These are phyloP conservation scores for Zygogramma bicolorata DNA, from an alignment of 2,888 invertebrate genomes.

Conservation along the genomic window DNA sequence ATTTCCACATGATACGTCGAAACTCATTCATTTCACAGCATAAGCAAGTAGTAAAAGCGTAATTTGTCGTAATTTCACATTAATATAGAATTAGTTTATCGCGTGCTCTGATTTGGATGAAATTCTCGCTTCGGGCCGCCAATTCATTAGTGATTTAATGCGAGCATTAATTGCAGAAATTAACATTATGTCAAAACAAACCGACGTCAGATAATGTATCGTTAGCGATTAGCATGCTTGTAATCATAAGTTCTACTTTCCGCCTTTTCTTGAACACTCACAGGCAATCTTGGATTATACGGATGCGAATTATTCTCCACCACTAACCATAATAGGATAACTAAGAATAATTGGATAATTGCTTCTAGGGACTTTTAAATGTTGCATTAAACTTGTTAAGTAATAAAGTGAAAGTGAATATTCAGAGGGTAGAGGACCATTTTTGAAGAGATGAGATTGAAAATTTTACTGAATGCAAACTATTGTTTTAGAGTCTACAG, in stretches of 20 bases:
- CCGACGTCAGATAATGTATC: background rate
- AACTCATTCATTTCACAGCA: background rate
- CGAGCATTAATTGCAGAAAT: background rate
- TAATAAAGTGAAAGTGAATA: too few relatives aligned
- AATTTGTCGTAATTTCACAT: conserved; percentile 1
- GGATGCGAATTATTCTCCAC: background rate
- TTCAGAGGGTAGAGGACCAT: too few relatives aligned
- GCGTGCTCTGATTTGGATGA: background rate
- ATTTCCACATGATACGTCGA: background rate
- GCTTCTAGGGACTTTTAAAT: too few relatives aligned
- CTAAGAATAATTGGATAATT: too few relatives aligned
- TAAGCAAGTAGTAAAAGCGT: background rate
- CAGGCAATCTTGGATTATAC: background rate
- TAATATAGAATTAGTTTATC: background rate
- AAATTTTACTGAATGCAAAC: too few relatives aligned
- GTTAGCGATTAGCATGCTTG: background rate
- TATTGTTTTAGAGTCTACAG: too few relatives aligned
- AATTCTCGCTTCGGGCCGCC: background rate
- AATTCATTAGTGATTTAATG: conserved; percentile 1
- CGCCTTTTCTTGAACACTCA: background rate
- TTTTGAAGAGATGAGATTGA: too few relatives aligned
- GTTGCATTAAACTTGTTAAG: too few relatives aligned
- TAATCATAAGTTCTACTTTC: background rate
- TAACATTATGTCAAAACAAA: background rate
- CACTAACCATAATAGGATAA: too few relatives aligned